These are phyloP conservation scores for Porites cylindrica DNA, from an alignment of 92 coral and sea anemone genomes.

Conservation along the genomic window DNA sequence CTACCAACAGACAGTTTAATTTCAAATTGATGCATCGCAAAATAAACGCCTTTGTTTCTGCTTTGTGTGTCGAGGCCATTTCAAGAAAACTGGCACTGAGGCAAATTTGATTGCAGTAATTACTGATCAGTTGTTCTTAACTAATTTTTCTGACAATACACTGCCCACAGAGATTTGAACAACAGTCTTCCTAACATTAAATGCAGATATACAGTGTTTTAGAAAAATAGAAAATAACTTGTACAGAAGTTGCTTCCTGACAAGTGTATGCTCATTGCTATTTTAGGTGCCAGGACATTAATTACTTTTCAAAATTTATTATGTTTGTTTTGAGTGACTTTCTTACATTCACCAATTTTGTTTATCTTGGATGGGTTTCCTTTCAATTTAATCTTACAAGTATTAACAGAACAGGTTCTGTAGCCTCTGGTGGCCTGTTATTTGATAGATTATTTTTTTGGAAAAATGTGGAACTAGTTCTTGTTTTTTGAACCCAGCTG, in stretches of 20 bases:
- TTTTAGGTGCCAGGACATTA: too few species aligned
- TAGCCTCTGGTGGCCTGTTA: too few species aligned
- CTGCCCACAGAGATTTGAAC: neutral
- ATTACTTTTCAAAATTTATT: too few species aligned
- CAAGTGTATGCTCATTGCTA: too few species aligned
- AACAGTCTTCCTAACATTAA: neutral
- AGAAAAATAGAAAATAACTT: neutral
- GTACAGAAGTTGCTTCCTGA: neutral
- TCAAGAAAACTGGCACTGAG: constrained; percentile 5
- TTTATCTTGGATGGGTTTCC: too few species aligned
- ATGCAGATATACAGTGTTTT: neutral
- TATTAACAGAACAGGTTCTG: too few species aligned
- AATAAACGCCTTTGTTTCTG: constrained; percentile 2
- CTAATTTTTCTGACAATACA: neutral
- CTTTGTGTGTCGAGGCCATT: constrained; percentile 17
- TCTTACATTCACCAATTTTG: too few species aligned
- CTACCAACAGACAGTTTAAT: constrained; percentile 24
- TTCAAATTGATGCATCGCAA: constrained; percentile 17
- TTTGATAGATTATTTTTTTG: too few species aligned
- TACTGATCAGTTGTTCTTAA: constrained; percentile 3
- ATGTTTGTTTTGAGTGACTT: too few species aligned
- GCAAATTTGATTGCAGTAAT: constrained; percentile 39
- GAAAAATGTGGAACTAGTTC: neutral
- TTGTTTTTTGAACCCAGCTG: constrained; percentile 15
- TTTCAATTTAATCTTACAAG: too few species aligned